These are phyloP conservation scores for Carassius auratus DNA, from an alignment of 2,113 vertebrate species.

Conservation along the genomic window DNA sequence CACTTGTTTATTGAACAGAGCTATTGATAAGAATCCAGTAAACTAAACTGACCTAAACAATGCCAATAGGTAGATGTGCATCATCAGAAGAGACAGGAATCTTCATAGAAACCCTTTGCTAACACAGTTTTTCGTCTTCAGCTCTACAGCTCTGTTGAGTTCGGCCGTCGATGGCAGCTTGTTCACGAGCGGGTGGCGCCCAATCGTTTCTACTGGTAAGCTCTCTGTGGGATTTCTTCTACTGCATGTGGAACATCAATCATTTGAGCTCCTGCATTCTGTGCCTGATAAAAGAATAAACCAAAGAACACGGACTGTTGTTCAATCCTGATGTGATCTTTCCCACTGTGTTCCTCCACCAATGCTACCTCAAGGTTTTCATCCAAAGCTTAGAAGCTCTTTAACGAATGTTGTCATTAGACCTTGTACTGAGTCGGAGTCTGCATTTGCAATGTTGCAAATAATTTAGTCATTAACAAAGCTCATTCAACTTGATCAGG, in stretches of 20 bases:
- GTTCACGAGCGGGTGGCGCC: conserved; percentile 92
- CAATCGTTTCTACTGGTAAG: conserved; percentile 99
- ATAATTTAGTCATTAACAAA: conserved; percentile 17
- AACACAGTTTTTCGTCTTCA: conserved; percentile 62
- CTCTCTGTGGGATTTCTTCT: conserved; percentile 43
- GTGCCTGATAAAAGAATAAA: conserved; percentile 41
- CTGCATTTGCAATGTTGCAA: conserved; percentile 11
- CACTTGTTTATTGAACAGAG: background rate
- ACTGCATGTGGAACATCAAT: conserved; percentile 47
- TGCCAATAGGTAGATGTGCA: background rate
- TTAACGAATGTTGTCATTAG: conserved; percentile 42
- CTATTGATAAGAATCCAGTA: background rate
- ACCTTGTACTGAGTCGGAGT: background rate
- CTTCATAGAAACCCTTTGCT: background rate
- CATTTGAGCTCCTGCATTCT: conserved; percentile 34
- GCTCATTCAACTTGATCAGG: background rate
- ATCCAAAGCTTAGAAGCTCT: background rate
- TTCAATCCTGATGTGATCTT: conserved; percentile 29
- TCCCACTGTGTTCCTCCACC: conserved; percentile 20
- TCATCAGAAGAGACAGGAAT: background rate
- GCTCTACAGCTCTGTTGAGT: conserved; percentile 97
- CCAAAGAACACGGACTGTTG: conserved; percentile 34
- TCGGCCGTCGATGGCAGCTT: conserved; percentile 95
- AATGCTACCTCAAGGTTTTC: background rate
- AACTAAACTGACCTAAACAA: background rate